phyloP scores from a whole-genome alignment of 1,140 invertebrate genomes.

The Leptestheria dahalacensis region DNA sequence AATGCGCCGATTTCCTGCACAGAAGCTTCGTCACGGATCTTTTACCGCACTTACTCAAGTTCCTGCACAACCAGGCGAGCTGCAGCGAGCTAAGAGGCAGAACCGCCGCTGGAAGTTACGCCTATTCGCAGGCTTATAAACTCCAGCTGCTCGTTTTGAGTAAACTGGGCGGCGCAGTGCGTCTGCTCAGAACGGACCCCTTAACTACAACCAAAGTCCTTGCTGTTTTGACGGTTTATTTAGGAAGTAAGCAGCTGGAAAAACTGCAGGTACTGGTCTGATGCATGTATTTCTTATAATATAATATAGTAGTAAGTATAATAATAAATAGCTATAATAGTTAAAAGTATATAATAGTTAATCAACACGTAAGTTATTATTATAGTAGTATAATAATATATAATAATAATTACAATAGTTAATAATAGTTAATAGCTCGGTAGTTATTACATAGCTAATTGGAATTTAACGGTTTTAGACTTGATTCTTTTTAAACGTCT shows the following conservation, averaged over 20 bases:
- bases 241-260: background rate
- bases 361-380: too few relatives aligned
- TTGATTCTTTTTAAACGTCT: too few relatives aligned
- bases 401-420: too few relatives aligned
- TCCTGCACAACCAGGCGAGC: background rate
- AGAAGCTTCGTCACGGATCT: background rate
- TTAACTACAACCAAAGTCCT: background rate
- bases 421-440: too few relatives aligned
- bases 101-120: background rate
- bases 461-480: too few relatives aligned
- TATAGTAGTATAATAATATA: too few relatives aligned
- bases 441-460: too few relatives aligned
- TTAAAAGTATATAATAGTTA: too few relatives aligned
- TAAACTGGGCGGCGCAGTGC: background rate
- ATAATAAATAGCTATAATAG: too few relatives aligned
- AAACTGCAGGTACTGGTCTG: background rate
- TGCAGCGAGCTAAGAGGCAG: background rate
- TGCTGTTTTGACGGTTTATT: background rate
- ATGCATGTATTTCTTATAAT: background rate
- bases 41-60: background rate
- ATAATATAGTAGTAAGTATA: too few relatives aligned
- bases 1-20: constrained; percentile 4
- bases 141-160: background rate
- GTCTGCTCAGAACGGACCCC: background rate
- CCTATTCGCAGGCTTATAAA: background rate